Percentiles rank a stretch among this genome's conserved stretches.
phyloP scores from a whole-genome alignment of 2,113 vertebrate genomes.

The Nerophis ophidion region DNA sequence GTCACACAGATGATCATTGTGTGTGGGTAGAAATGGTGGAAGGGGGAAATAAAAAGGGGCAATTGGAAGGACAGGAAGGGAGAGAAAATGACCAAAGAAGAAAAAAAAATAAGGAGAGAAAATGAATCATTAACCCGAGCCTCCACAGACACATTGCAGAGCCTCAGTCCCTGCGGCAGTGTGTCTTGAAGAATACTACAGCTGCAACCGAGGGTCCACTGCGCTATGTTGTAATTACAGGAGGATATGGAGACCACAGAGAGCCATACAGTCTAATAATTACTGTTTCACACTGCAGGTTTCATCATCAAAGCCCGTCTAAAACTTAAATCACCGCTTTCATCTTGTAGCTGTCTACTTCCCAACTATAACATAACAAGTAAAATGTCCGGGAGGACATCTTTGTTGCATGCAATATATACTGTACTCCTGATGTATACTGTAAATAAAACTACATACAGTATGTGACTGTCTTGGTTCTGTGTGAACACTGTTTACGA shows the following conservation, averaged over 20 bases:
- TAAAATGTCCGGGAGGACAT: constrained; percentile 30
- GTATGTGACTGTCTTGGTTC: neutral
- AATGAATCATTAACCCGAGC: constrained; percentile 53
- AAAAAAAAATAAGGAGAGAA: constrained; percentile 34
- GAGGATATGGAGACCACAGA: constrained; percentile 60
- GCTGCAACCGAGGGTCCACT: constrained; percentile 43
- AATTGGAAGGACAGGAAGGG: constrained; percentile 43
- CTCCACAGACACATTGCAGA: constrained; percentile 46
- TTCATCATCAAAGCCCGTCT: constrained; percentile 71
- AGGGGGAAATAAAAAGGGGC: constrained; percentile 33
- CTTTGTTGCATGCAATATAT: constrained; percentile 32
- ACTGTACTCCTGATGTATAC: too few species aligned
- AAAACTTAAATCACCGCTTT: constrained; percentile 64
- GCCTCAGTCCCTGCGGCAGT: constrained; percentile 34
- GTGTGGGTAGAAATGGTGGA: constrained; percentile 31
- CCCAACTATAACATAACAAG: constrained; percentile 32
- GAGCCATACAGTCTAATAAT: constrained; percentile 67
- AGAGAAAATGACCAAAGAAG: constrained; percentile 36
- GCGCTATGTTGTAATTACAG: constrained; percentile 61
- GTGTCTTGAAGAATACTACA: constrained; percentile 52
- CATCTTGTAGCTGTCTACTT: constrained; percentile 45
- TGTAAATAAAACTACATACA: neutral
- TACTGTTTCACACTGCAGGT: constrained; percentile 59
- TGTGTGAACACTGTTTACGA: neutral
- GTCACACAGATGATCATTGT: neutral